Evolutionary conservation across 35 echinoderm and acorn worm species (phyloP), one percentile per base, ranked within the genome.

Genomic region (Holothuria glaberrima): DNA sequence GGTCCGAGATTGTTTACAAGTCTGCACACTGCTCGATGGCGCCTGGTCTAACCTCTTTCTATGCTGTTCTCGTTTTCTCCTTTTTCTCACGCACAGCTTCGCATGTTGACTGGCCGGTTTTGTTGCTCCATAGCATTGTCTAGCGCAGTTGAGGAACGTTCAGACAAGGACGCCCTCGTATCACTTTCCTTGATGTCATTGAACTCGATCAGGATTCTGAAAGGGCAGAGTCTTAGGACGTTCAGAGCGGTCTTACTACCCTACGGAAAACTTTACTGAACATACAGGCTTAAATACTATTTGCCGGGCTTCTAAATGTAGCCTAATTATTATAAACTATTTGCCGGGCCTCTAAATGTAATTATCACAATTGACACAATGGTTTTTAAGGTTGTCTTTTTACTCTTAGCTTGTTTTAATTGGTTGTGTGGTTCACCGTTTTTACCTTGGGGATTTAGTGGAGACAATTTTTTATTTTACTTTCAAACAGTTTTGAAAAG

Each of bases 181-280:
- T 84, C 80, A 84, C 58, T 33, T 84, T 84, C 80, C 80, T 18
- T 34, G n/a, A 61, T 60, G 80, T 84, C 80, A 84, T 58, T 84
- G 80, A 84, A 84, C 80, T 84, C 80, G 56, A 19, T 61, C 33
- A 30, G 5, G 7, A 69, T 2, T 29, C 31, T 69, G 33, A 84
- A 63, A 84, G 80, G 56, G 58, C 80, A 84, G 32, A 56, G 54
- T 19, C 56, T 84, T 9, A 13, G 66, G 9, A 69, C 22, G 66
- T 26, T 69, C 25, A 54, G 5, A 5, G 50, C 4, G 16, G 16
- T 54, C 12, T 54, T 54, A 14, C 50, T 54, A 54, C 10, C 50
- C 31, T 69, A 29, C 66, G 31, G 31, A 33, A 29, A 69, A 33
- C 66, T 69, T 21, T 18, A 69, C 31, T 2, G 31, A 5, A 69